phyloP scores from a whole-genome alignment of 2,888 invertebrate species.

The Pseudococcus longispinus region DNA sequence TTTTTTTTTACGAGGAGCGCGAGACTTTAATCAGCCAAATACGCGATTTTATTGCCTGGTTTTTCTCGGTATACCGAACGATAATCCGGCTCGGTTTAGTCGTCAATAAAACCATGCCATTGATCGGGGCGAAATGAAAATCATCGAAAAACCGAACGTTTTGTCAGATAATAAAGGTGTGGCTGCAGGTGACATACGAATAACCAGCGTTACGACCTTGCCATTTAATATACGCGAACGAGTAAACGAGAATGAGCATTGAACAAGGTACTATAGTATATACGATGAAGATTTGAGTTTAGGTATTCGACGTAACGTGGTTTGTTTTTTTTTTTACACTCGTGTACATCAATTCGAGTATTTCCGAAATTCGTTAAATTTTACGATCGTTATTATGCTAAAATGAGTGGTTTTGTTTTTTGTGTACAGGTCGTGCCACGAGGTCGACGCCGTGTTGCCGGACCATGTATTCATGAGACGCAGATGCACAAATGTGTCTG shows the following conservation, averaged over 20 bases:
- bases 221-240: neutral
- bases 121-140: neutral
- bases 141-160: neutral
- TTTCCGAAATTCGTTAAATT: conserved; percentile 34
- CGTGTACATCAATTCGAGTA: neutral
- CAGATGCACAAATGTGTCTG: conserved; percentile 48
- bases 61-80: conserved; percentile 7
- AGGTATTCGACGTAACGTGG: too few relatives aligned
- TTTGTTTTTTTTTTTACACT: too few relatives aligned
- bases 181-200: conserved; percentile 7
- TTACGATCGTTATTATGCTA: conserved; percentile 15
- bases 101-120: neutral
- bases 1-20: neutral
- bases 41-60: neutral
- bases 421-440: neutral
- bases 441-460: neutral
- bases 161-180: neutral
- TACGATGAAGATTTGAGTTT: too few relatives aligned
- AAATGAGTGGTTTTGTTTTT: conserved; percentile 8
- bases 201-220: neutral
- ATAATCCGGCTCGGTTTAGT: neutral
- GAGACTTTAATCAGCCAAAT: neutral
- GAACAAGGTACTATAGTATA: neutral
- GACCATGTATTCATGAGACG: neutral
- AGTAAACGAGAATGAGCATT: neutral